These are phyloP conservation scores for Troides helena DNA, from an alignment of 2,888 invertebrate species.

Conservation along the genomic window DNA sequence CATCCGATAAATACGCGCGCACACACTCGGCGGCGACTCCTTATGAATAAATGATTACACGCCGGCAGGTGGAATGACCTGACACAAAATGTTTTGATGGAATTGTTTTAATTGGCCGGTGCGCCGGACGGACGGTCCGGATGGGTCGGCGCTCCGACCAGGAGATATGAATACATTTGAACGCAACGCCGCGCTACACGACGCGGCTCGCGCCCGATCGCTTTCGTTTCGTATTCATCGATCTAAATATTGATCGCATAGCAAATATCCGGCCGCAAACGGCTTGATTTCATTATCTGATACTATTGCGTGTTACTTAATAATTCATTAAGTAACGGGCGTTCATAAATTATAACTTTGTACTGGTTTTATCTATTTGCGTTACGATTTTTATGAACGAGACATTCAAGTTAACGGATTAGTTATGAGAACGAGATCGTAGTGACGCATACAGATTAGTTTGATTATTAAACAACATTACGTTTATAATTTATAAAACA, in stretches of 20 bases:
- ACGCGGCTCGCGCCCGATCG: constrained; percentile 63
- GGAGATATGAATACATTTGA: constrained; percentile 72
- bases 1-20: constrained; percentile 31
- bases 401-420: too few relatives aligned
- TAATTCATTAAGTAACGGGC: constrained; percentile 34
- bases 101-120: constrained; percentile 80
- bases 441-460: too few relatives aligned
- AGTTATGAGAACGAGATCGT: not conserved
- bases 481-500: too few relatives aligned
- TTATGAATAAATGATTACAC: constrained; percentile 75
- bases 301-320: constrained; percentile 50
- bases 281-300: constrained; percentile 39
- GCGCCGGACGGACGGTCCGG: constrained; percentile 55
- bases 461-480: too few relatives aligned
- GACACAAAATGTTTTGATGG: constrained; percentile 80
- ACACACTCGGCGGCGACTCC: constrained; percentile 52
- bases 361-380: constrained; percentile 19
- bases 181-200: constrained; percentile 32
- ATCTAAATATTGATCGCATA: constrained; percentile 59
- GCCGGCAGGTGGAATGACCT: constrained; percentile 78
- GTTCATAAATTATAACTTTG: constrained; percentile 1
- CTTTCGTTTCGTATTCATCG: constrained; percentile 49
- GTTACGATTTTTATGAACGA: not conserved
- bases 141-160: constrained; percentile 67
- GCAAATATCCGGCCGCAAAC: constrained; percentile 57